Conservation (phyloP, 2,888 invertebrate genomes). For the Nymphalis polychloros region DNA sequence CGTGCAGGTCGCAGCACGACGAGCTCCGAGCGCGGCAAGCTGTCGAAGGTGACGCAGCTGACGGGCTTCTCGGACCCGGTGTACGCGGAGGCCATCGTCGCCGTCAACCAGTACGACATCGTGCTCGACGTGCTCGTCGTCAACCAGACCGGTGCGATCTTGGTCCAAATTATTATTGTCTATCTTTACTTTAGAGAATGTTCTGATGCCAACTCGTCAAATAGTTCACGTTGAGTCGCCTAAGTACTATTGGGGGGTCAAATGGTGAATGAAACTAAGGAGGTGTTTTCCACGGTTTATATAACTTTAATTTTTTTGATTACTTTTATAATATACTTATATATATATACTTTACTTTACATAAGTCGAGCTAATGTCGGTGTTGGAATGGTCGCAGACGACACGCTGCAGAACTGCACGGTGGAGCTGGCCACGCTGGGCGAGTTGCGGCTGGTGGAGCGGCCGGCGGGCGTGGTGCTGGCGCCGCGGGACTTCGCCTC, state of each 20-base stretch:
- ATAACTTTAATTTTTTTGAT: no score
- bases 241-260: no score
- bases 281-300: no score
- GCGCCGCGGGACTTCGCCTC: constrained; percentile 98
- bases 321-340: no score
- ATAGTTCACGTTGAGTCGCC: no score
- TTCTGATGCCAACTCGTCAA: no score
- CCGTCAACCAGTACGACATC: constrained; percentile 99
- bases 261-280: no score
- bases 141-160: constrained; percentile 93
- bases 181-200: no score
- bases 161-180: no score
- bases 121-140: constrained; percentile 98
- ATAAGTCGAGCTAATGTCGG: neutral
- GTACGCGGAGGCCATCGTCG: constrained; percentile 99
- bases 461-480: constrained; percentile 96
- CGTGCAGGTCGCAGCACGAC: neutral
- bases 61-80: constrained; percentile 99
- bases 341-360: no score
- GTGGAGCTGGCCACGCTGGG: constrained; percentile 98
- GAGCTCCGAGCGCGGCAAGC: constrained; percentile 54
- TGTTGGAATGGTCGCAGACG: constrained; percentile 79
- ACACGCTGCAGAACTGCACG: constrained; percentile 98
- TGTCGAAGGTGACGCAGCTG: constrained; percentile 93
- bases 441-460: constrained; percentile 98